phyloP scores from a whole-genome alignment of 2,888 invertebrate species.

The Norana najaformis region DNA sequence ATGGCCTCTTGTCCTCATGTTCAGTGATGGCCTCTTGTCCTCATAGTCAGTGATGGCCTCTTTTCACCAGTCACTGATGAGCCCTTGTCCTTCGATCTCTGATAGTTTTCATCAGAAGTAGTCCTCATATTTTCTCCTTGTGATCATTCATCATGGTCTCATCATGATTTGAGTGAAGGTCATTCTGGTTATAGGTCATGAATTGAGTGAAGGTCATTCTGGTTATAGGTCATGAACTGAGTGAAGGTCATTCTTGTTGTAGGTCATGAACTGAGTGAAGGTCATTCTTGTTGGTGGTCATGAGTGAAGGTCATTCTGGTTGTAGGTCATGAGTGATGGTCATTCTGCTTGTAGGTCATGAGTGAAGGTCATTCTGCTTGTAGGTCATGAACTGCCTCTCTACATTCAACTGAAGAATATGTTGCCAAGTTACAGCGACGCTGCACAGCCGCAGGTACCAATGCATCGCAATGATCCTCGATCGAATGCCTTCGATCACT shows the following conservation, averaged over 20 bases:
- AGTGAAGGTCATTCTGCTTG: no score
- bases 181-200: slow-evolving; percentile 8
- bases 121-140: background rate
- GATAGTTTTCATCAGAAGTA: background rate
- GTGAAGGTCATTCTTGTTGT: no score
- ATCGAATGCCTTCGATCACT: background rate
- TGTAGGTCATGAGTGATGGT: no score
- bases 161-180: background rate
- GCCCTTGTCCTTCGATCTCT: background rate
- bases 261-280: slow-evolving; percentile 17
- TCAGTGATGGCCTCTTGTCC: background rate
- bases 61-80: background rate
- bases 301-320: no score
- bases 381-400: slow-evolving; percentile 2
- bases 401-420: slow-evolving; percentile 18
- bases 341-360: no score
- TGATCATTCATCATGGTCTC: background rate
- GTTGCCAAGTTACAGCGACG: background rate
- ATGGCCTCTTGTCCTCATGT: background rate
- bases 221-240: background rate
- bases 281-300: no score
- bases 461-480: background rate
- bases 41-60: background rate
- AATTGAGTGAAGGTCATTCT: no score
- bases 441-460: background rate